These are phyloP conservation scores for Festucalex cinctus DNA, from an alignment of 2,113 vertebrate genomes.

Conservation along the genomic window DNA sequence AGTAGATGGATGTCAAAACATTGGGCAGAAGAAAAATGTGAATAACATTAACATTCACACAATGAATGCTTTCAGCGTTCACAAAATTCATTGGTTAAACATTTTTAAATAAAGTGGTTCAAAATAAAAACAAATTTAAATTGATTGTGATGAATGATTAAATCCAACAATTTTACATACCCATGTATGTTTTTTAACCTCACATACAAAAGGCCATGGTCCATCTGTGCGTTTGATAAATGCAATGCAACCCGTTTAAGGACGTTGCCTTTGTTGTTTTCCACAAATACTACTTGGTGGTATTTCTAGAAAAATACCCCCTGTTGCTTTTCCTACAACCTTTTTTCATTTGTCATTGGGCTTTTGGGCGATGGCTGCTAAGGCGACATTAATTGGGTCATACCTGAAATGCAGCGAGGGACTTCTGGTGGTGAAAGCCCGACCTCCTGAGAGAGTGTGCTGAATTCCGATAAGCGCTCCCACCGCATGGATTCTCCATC, in stretches of 20 bases:
- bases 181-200: not conserved
- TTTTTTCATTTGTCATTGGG: conserved; percentile 62
- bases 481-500: conserved; percentile 71
- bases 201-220: too few relatives aligned
- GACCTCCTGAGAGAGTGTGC: conserved; percentile 69
- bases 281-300: not conserved
- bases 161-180: too few relatives aligned
- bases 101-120: too few relatives aligned
- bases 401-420: conserved; percentile 65
- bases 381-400: conserved; percentile 72
- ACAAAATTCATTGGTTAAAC: too few relatives aligned
- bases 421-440: conserved; percentile 67
- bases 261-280: not conserved
- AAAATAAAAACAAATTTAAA: too few relatives aligned
- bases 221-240: not conserved
- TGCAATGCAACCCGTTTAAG: not conserved
- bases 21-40: too few relatives aligned
- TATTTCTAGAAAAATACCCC: conserved; percentile 21
- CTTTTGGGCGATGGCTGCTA: conserved; percentile 32
- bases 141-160: too few relatives aligned
- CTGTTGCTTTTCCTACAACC: conserved; percentile 36
- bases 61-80: too few relatives aligned
- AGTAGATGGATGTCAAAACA: too few relatives aligned
- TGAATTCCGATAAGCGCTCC: conserved; percentile 72
- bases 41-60: too few relatives aligned